These are phyloP conservation scores for Antennarius striatus DNA, from an alignment of 2,113 vertebrate species.

Conservation along the genomic window DNA sequence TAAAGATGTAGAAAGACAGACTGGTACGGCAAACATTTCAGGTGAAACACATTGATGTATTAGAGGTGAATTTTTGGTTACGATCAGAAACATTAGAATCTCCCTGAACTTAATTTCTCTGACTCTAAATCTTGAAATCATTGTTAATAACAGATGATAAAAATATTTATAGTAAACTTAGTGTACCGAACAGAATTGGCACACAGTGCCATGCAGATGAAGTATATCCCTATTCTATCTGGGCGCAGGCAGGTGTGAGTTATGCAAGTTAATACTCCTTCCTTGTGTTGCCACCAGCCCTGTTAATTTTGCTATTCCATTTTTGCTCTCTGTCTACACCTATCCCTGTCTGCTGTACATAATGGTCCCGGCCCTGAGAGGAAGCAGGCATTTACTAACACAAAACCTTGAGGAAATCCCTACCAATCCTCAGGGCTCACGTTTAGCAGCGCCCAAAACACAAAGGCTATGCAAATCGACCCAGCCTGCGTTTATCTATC, in stretches of 20 bases:
- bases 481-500: conserved; percentile 79
- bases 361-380: conserved; percentile 78
- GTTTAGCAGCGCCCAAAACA: conserved; percentile 73
- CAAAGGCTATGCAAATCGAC: conserved; percentile 81
- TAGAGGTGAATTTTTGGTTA: conserved; percentile 65
- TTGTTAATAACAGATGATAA: conserved; percentile 14
- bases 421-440: conserved; percentile 77
- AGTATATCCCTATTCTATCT: conserved; percentile 25
- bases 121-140: too few relatives aligned
- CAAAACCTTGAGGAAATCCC: conserved; percentile 80
- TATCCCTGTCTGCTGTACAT: conserved; percentile 78
- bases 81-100: background rate
- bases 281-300: conserved; percentile 58
- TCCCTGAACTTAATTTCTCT: too few relatives aligned
- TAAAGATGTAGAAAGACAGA: conserved; percentile 40
- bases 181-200: conserved; percentile 11
- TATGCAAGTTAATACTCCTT: conserved; percentile 60
- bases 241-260: conserved; percentile 31
- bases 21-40: conserved; percentile 19
- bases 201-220: conserved; percentile 1
- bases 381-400: conserved; percentile 79
- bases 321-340: conserved; percentile 69
- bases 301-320: conserved; percentile 78
- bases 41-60: conserved; percentile 72
- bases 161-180: background rate